Base-by-base conservation (phyloP, 2,888 invertebrate genomes). In the Pyrrhosoma nymphula region DNA sequence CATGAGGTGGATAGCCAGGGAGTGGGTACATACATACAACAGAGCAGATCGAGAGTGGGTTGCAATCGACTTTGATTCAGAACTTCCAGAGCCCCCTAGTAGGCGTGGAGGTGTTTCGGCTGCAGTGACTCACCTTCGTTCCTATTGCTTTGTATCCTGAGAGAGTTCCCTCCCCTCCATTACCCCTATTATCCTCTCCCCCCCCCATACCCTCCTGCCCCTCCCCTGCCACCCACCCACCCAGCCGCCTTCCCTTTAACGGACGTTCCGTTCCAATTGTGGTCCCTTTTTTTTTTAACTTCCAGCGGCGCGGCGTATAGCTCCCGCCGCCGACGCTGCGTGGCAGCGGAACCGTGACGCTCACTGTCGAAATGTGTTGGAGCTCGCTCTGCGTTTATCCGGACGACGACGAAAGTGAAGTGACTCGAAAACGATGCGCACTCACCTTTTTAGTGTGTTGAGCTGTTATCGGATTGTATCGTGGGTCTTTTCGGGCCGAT, bases 201-300 rank as follows among this genome's bases (percentile, higher is more conserved):
- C n/a, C 23, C 69, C 69, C 69, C 69, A 10, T 69, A 20, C 8
- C 47, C 8, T 8, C 47, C 60, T 23, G 16, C 60, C 60, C 16
- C 60, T 23, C 18, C 20, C 60, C 60, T 23, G 4, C 60, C 60
- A 47, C 47, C 47, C 47, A 12, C 3, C 69, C 69, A 69, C 26
- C 26, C 35, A 82, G 82, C 82, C 82, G 35, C 82, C 82, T 35
- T 82, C 82, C 82, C 82, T 26, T 82, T 82, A 82, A 82, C 82
- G 82, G 82, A 82, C 82, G 82, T 82, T 82, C 82, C 82, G 82
- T 82, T 82, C 82, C 82, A 82, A 82, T 82, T 82, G 82, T 82
- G 30, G 14, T 26, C 69, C 30, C 30, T 82, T 82, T 82, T 82
- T 82, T 82, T 82, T 82, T 30, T 75, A n/a, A 26, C 35, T 82